Evolutionary conservation across 2,888 invertebrate genomes (phyloP).

Genomic region (Lochmaea capreae): DNA sequence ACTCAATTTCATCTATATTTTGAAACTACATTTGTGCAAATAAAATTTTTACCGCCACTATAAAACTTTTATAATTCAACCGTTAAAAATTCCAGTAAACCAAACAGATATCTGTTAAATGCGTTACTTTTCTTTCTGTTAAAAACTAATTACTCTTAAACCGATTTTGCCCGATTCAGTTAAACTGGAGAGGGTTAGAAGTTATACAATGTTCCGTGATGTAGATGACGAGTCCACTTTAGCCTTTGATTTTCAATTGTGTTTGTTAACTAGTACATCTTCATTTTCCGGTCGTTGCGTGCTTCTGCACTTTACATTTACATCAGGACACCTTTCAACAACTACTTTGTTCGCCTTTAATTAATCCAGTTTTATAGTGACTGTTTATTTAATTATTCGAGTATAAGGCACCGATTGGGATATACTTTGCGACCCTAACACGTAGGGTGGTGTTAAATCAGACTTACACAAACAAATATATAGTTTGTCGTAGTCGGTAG

Average conservation of each 20-base stretch:
- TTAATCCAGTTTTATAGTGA: conserved; percentile 18
- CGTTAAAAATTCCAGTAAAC: no score
- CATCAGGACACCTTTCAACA: conserved; percentile 28
- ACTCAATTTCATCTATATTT: no score
- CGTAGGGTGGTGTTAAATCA: no score
- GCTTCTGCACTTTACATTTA: conserved; percentile 20
- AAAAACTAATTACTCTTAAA: not conserved
- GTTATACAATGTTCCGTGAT: not conserved
- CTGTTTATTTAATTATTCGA: not conserved
- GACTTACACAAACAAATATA: no score
- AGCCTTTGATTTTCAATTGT: conserved; percentile 24
- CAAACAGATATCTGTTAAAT: no score
- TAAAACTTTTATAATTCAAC: no score
- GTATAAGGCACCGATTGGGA: not conserved
- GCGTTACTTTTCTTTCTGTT: not conserved
- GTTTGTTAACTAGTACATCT: conserved; percentile 27
- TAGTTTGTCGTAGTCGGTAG: no score
- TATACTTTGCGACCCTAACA: no score
- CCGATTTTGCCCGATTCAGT: not conserved
- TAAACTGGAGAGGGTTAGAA: no score
- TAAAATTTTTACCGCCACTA: no score
- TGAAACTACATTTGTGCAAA: no score
- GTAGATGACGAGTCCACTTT: no score
- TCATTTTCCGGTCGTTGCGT: conserved; percentile 32
- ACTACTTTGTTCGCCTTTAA: conserved; percentile 26